Conservation (phyloP, 1,140 invertebrate species). For the Zaprionus nigranus region DNA sequence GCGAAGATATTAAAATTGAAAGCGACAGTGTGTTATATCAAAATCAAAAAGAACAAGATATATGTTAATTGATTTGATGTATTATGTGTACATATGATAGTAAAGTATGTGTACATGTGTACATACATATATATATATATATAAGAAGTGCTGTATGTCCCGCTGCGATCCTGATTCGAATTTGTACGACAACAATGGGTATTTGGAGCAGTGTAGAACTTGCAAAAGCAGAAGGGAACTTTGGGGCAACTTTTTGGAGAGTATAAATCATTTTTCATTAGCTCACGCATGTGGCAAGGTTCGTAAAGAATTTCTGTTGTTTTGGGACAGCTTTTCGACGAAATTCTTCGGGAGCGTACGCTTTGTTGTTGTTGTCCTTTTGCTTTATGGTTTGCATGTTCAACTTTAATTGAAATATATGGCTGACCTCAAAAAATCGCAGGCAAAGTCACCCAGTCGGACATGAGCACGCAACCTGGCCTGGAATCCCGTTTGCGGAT, state of each 20-base stretch:
- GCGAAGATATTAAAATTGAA: too few relatives aligned
- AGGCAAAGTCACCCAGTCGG: constrained; percentile 39
- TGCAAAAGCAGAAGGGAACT: neutral
- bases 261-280: constrained; percentile 77
- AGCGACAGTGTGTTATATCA: too few relatives aligned
- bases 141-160: too few relatives aligned
- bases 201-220: too few relatives aligned
- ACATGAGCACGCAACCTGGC: constrained; percentile 61
- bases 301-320: constrained; percentile 30
- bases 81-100: too few relatives aligned
- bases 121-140: too few relatives aligned
- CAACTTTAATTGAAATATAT: constrained; percentile 79
- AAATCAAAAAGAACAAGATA: too few relatives aligned
- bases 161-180: too few relatives aligned
- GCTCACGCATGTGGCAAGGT: constrained; percentile 56
- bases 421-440: constrained; percentile 52
- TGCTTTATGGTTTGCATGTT: constrained; percentile 71
- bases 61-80: too few relatives aligned
- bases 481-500: constrained; percentile 13
- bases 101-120: too few relatives aligned
- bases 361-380: constrained; percentile 17
- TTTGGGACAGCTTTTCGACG: constrained; percentile 13
- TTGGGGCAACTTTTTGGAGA: neutral
- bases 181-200: too few relatives aligned
- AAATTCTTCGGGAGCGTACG: constrained; percentile 28